phyloP scores from a whole-genome alignment of 2,888 invertebrate species.

The Iselma pallidipennis region DNA sequence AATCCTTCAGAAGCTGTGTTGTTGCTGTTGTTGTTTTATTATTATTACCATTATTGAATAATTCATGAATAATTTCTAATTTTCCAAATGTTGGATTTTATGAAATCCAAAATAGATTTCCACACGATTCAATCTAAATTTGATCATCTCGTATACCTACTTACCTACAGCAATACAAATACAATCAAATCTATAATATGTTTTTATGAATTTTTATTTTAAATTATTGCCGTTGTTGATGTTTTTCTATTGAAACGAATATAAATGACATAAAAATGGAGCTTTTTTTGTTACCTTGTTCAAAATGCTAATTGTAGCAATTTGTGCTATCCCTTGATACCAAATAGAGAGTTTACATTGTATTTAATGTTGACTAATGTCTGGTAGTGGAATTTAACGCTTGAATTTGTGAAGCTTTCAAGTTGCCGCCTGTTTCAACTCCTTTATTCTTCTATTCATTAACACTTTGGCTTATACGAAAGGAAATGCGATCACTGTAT shows the following conservation, averaged over 20 bases:
- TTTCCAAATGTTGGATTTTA: not conserved
- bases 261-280: not conserved
- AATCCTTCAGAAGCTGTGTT: not conserved
- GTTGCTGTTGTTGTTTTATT: not conserved
- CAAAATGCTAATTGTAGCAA: not conserved
- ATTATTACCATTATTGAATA: not conserved
- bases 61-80: not conserved
- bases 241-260: not conserved
- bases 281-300: not conserved
- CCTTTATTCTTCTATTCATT: conserved; percentile 41
- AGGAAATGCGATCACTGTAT: conserved; percentile 40
- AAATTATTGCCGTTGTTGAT: not conserved
- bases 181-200: not conserved
- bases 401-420: conserved; percentile 22
- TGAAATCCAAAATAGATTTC: not conserved
- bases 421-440: conserved; percentile 27
- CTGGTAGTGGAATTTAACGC: conserved; percentile 9
- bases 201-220: not conserved
- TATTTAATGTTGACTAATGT: conserved; percentile 1
- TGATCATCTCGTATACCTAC: not conserved
- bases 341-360: not conserved
- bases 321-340: not conserved
- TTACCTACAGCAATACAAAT: not conserved
- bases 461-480: conserved; percentile 35
- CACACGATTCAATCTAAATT: not conserved